Conservation (phyloP, 2,888 invertebrate genomes). For the Nomada flava region DNA sequence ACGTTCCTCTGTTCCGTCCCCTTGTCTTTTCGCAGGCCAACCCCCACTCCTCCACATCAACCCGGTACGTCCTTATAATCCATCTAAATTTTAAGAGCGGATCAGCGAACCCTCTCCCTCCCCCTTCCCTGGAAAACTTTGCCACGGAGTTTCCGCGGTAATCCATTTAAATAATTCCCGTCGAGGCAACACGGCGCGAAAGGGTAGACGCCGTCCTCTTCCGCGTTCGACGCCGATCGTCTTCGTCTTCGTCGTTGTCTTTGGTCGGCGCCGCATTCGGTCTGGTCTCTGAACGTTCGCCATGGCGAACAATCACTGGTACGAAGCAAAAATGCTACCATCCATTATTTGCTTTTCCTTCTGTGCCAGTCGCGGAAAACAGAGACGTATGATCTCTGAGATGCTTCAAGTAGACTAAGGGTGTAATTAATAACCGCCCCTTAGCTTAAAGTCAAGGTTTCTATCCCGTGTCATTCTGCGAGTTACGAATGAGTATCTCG, state of each 20-base stretch:
- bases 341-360: slow-evolving; percentile 1
- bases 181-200: slow-evolving; percentile 74
- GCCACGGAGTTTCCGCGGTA: slow-evolving; percentile 77
- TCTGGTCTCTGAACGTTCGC: slow-evolving; percentile 9
- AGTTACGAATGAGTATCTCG: too few relatives aligned
- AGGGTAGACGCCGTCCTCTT: slow-evolving; percentile 66
- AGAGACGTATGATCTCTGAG: neutral
- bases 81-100: slow-evolving; percentile 83
- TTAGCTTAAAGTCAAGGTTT: too few relatives aligned
- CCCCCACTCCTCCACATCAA: slow-evolving; percentile 42
- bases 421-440: too few relatives aligned
- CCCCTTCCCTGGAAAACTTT: slow-evolving; percentile 75
- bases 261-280: neutral
- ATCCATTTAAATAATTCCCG: slow-evolving; percentile 83
- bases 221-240: slow-evolving; percentile 69
- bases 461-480: too few relatives aligned
- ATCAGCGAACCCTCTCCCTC: slow-evolving; percentile 74
- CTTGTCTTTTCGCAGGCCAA: slow-evolving; percentile 60
- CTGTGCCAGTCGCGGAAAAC: slow-evolving; percentile 11
- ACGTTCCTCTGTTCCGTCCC: slow-evolving; percentile 58
- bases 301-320: slow-evolving; percentile 20
- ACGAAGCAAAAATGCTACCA: neutral
- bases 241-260: slow-evolving; percentile 24
- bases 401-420: too few relatives aligned
- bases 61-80: slow-evolving; percentile 77